Conservation (phyloP, 2,888 invertebrate species). For the Cataglyphis albicans region DNA sequence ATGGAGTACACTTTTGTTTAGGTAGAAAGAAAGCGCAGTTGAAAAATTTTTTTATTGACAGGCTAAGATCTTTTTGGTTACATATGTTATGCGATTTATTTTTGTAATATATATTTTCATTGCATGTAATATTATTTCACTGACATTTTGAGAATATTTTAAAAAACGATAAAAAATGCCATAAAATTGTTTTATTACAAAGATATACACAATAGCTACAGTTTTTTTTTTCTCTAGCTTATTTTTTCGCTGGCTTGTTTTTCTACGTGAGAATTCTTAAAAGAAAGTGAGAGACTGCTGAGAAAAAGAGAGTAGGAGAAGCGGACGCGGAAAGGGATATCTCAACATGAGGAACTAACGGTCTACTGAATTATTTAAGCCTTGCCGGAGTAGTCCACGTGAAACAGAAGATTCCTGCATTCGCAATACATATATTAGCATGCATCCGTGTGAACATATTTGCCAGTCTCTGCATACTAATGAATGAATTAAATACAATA, state of each 20-base stretch:
- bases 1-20: constrained; percentile 59
- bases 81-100: not conserved
- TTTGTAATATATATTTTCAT: not conserved
- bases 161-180: not conserved
- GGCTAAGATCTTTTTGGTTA: not conserved
- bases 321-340: constrained; percentile 64
- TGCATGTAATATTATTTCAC: not conserved
- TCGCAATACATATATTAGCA: constrained; percentile 47
- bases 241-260: not conserved
- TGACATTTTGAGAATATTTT: not conserved
- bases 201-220: not conserved
- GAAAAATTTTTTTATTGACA: constrained; percentile 35
- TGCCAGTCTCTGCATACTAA: constrained; percentile 12
- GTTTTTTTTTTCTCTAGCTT: not conserved
- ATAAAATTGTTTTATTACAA: not conserved
- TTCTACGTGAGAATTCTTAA: constrained; percentile 20
- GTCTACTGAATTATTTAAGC: constrained; percentile 74
- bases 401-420: constrained; percentile 63
- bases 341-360: constrained; percentile 70
- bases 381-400: constrained; percentile 59
- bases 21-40: constrained; percentile 59
- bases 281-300: constrained; percentile 58
- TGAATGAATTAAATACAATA: constrained; percentile 16
- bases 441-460: constrained; percentile 54
- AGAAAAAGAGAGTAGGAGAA: constrained; percentile 60